Evolutionary conservation across 2,888 invertebrate genomes (phyloP), one percentile per base, ranked within the genome.

Genomic region (Torymus aiolomorphi): DNA sequence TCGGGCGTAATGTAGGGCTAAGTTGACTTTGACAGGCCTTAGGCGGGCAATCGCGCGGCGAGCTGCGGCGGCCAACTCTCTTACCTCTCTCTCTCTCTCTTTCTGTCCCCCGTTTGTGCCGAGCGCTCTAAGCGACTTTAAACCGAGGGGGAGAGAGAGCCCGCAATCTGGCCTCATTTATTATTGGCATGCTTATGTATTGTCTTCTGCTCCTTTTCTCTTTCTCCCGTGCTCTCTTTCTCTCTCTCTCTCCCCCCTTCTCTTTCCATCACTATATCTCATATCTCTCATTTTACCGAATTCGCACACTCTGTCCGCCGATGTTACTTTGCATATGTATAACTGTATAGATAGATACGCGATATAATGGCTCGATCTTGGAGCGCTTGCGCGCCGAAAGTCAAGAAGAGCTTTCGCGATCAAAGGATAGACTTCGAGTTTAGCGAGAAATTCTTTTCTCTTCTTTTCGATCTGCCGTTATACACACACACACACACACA

Each of bases 101-200:
- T 24, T 42, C 52, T 13, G 24, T 31, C 18, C 4, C 16, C 56
- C 5, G 31, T 66, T 67, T 24, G 49, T 49, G 82, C n/a, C 82
- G 83, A 31, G 31, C 31, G 81, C 80, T 81, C 82, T 13, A 54
- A 73, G 42, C 42, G 31, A 31, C 31, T 31, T 31, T 31, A 31
- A 31, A 3, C 24, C 12, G 18, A 24, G 52, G 42, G 54, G 10
- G 62, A 51, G 14, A 10, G 63, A 56, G 14, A 31, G 56, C 85
- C 85, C 85, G 84, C 86, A 85, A 86, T 87, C 86, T 88, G 89
- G 88, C 89, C 89, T 87, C 89, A 87, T 73, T 78, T 63, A 20
- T 69, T 65, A 74, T 69, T 72, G 78, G 76, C 67, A 74, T 81
- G 83, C 82, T 88, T 88, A 88, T 81, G 84, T 87, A 89, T 89